A percentile compares a stretch with the other conserved stretches of the same genome.
phyloP scores from a whole-genome alignment of 2,797 vertebrate genomes.

The Chelmon rostratus region DNA sequence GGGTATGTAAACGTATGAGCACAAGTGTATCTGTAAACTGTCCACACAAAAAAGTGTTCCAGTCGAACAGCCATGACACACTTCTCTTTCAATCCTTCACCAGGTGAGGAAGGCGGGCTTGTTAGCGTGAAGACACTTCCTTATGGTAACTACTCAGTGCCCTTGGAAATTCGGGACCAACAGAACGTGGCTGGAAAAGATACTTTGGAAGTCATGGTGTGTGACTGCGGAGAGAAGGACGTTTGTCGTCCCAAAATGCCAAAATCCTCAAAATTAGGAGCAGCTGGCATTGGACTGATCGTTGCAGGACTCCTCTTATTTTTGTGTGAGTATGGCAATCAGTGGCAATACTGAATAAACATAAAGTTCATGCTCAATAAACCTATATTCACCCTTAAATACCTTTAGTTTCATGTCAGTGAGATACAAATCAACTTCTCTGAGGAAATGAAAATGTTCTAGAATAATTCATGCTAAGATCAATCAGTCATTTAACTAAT shows the following conservation, averaged over 20 bases:
- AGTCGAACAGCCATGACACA: background rate
- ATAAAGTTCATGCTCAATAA: background rate
- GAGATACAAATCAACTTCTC: background rate
- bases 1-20: no score
- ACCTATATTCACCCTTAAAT: background rate
- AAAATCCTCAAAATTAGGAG: slow-evolving; percentile 37
- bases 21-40: background rate
- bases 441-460: background rate
- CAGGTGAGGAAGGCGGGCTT: slow-evolving; percentile 83
- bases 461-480: background rate
- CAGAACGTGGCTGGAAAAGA: slow-evolving; percentile 75
- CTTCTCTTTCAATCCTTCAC: slow-evolving; percentile 18
- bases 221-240: slow-evolving; percentile 74
- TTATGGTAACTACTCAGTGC: slow-evolving; percentile 83
- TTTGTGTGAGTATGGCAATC: slow-evolving; percentile 80
- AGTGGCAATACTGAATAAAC: background rate
- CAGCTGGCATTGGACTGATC: slow-evolving; percentile 68
- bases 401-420: background rate
- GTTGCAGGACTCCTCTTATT: slow-evolving; percentile 76
- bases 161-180: slow-evolving; percentile 84
- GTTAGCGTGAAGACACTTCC: slow-evolving; percentile 74
- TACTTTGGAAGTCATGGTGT: slow-evolving; percentile 78
- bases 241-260: slow-evolving; percentile 61
- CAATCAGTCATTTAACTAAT: background rate
- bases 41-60: background rate